Evolutionary conservation across 2,888 invertebrate species (phyloP).

Genomic region (Deladenus siricidicola): DNA sequence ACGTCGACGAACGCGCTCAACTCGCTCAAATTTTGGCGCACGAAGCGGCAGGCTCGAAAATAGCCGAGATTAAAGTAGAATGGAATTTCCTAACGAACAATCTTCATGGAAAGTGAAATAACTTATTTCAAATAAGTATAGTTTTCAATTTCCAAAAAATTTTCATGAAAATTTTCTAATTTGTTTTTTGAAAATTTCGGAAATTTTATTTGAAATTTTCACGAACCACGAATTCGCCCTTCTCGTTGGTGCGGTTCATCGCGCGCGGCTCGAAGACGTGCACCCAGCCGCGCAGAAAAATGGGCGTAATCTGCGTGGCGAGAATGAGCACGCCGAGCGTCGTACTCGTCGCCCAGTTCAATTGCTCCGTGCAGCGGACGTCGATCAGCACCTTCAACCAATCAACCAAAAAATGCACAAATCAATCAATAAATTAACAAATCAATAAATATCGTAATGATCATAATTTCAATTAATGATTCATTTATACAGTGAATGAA

Average conservation of each 20-base stretch:
- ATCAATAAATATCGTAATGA: too few species aligned
- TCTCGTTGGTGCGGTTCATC: slow-evolving; percentile 47
- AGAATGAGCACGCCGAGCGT: slow-evolving; percentile 18
- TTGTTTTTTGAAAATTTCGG: too few species aligned
- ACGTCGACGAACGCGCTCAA: slow-evolving; percentile 5
- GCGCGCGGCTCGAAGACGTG: slow-evolving; percentile 46
- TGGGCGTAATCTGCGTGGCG: slow-evolving; percentile 18
- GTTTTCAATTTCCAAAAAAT: not conserved
- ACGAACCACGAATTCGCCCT: slow-evolving; percentile 44
- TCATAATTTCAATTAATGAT: too few species aligned
- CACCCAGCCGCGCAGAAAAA: slow-evolving; percentile 41
- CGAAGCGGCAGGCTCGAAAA: slow-evolving; percentile 44
- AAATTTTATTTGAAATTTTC: slow-evolving; percentile 3
- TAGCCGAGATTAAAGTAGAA: slow-evolving; percentile 50
- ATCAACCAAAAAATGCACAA: too few species aligned
- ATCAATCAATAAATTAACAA: too few species aligned
- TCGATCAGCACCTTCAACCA: slow-evolving; percentile 26
- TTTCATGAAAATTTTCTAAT: too few species aligned
- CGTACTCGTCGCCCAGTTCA: slow-evolving; percentile 14
- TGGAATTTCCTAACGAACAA: slow-evolving; percentile 35
- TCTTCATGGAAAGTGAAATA: not conserved
- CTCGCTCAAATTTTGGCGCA: slow-evolving; percentile 5
- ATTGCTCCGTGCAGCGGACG: slow-evolving; percentile 19
- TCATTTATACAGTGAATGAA: too few species aligned
- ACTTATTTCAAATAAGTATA: not conserved